These are phyloP conservation scores for Cryptocephalus primarius DNA, from an alignment of 2,888 invertebrate genomes.

Conservation along the genomic window DNA sequence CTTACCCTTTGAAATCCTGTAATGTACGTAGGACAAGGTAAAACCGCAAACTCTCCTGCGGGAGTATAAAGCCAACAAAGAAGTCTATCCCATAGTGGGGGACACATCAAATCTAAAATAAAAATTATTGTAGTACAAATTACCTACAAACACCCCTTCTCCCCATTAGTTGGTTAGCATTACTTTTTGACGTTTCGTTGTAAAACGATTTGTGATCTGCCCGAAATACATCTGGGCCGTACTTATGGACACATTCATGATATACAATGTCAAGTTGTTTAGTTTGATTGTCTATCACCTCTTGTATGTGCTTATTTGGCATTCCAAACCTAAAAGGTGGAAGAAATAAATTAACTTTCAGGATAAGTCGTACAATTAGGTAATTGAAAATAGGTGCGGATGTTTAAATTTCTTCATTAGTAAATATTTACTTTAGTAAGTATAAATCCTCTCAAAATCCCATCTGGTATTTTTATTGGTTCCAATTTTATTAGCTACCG, in stretches of 20 bases:
- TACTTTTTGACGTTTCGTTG: constrained; percentile 12
- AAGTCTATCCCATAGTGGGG: constrained; percentile 44
- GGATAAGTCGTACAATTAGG: too few species aligned
- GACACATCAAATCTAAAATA: constrained; percentile 35
- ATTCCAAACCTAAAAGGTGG: constrained; percentile 1
- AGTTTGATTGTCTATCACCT: constrained; percentile 14
- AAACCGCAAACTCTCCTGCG: constrained; percentile 35
- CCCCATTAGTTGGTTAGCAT: not conserved
- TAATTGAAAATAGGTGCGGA: too few species aligned
- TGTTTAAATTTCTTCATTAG: too few species aligned
- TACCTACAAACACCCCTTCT: not conserved
- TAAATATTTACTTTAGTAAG: too few species aligned
- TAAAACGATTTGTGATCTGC: constrained; percentile 9
- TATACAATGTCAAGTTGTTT: constrained; percentile 10
- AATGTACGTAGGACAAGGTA: constrained; percentile 43
- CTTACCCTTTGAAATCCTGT: constrained; percentile 33
- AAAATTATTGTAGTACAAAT: not conserved
- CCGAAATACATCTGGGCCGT: constrained; percentile 11
- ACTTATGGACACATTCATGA: constrained; percentile 12
- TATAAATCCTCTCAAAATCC: too few species aligned
- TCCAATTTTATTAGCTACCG: too few species aligned
- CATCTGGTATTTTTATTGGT: too few species aligned
- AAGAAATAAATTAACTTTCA: too few species aligned
- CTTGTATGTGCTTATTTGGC: constrained; percentile 14
- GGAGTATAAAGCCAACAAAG: constrained; percentile 46